phyloP scores from a whole-genome alignment of 2,797 vertebrate genomes.

The Lerista edwardsae region DNA sequence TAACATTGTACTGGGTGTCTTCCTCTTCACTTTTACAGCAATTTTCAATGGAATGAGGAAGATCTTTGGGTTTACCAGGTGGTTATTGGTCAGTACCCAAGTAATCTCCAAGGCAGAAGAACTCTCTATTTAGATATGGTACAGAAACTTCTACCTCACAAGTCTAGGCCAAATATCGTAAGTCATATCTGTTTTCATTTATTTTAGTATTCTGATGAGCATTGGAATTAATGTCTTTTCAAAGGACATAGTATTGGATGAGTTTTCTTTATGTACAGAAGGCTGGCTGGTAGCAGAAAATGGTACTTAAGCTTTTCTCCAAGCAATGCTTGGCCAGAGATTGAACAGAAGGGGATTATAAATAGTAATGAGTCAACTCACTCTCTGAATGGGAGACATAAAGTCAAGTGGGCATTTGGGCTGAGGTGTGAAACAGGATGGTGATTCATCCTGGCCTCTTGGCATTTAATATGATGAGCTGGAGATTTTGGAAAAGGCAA shows the following conservation, averaged over 20 bases:
- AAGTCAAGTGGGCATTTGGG: too few relatives aligned
- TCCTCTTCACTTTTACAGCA: slow-evolving; percentile 74
- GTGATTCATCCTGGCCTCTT: too few relatives aligned
- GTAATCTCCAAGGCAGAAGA: slow-evolving; percentile 80
- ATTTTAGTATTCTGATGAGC: accelerated
- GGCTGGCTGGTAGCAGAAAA: background rate
- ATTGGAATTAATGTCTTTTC: background rate
- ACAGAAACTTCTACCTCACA: slow-evolving; percentile 85
- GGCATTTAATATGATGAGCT: too few relatives aligned
- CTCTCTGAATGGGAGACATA: too few relatives aligned
- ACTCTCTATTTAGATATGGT: slow-evolving; percentile 87
- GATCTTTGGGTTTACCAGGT: slow-evolving; percentile 85
- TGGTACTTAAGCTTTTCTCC: too few relatives aligned
- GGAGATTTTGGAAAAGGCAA: too few relatives aligned
- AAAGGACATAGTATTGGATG: background rate
- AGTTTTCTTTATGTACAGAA: background rate
- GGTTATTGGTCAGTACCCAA: slow-evolving; percentile 82
- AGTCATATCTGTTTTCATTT: slow-evolving; percentile 65
- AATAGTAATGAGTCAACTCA: too few relatives aligned
- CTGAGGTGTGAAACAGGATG: too few relatives aligned
- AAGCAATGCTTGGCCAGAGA: too few relatives aligned
- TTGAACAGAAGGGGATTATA: too few relatives aligned
- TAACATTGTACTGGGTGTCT: background rate
- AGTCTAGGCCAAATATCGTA: slow-evolving; percentile 86
- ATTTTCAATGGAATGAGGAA: slow-evolving; percentile 81